These are phyloP conservation scores for Zaprionus vittiger DNA, from an alignment of 1,140 invertebrate species.

Conservation along the genomic window DNA sequence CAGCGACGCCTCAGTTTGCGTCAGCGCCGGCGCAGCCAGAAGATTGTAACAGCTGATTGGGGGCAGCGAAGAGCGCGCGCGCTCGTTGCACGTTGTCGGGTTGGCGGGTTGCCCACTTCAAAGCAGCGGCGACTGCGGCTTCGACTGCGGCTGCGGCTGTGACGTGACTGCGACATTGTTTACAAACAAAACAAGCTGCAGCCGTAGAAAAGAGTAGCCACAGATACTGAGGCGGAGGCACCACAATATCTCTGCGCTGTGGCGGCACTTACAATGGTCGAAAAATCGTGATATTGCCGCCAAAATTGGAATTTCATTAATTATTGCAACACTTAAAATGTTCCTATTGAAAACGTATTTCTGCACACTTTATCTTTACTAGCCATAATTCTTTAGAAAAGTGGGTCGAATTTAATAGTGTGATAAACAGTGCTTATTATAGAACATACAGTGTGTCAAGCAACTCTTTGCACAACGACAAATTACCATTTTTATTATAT, in stretches of 20 bases:
- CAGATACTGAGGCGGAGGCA: constrained; percentile 14
- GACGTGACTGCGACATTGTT: constrained; percentile 69
- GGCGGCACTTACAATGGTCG: constrained; percentile 17
- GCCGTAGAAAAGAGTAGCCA: constrained; percentile 18
- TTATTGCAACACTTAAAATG: neutral
- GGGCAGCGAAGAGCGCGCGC: constrained; percentile 13
- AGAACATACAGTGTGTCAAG: neutral
- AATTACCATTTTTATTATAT: no score
- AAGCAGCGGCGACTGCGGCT: constrained; percentile 35
- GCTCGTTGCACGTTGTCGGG: constrained; percentile 21
- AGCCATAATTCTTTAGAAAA: neutral
- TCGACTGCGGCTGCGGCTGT: constrained; percentile 30
- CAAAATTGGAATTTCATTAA: constrained; percentile 11
- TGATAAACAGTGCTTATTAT: neutral
- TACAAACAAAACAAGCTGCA: constrained; percentile 71
- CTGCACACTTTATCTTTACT: neutral
- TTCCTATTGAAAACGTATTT: neutral
- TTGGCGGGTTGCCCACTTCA: constrained; percentile 68
- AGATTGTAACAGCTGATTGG: constrained; percentile 72
- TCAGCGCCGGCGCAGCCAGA: constrained; percentile 6
- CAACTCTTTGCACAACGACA: no score
- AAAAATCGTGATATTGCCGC: constrained; percentile 9
- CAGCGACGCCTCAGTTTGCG: constrained; percentile 1
- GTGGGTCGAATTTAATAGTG: neutral
- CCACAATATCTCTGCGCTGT: constrained; percentile 18